Evolutionary conservation across 2,797 vertebrate genomes (phyloP).

Genomic region (Acipenser oxyrinchus): DNA sequence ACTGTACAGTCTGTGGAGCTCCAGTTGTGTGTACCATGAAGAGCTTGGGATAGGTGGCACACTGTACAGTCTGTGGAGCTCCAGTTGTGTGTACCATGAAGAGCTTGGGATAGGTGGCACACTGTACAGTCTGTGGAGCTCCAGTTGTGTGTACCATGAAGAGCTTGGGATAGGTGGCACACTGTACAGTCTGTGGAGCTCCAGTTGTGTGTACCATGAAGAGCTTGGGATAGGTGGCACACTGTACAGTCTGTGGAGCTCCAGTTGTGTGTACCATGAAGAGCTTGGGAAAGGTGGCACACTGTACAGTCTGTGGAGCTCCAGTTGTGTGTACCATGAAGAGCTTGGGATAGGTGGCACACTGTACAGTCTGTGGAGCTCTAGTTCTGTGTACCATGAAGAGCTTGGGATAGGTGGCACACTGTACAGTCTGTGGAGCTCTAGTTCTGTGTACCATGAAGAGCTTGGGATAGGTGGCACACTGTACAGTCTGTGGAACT

Average conservation of each 20-base stretch:
- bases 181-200: not conserved
- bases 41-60: not conserved
- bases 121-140: not conserved
- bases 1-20: not conserved
- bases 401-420: conserved; percentile 6
- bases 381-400: not conserved
- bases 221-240: conserved; percentile 6
- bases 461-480: conserved; percentile 7
- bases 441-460: not conserved
- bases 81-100: not conserved
- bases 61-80: not conserved
- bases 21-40: not conserved
- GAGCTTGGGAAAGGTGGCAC: conserved; percentile 6
- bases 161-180: not conserved
- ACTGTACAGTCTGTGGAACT: conserved; percentile 34
- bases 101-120: not conserved
- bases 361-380: conserved; percentile 34
- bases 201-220: not conserved
- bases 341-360: conserved; percentile 6
- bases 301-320: conserved; percentile 34
- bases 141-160: not conserved
- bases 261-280: not conserved
- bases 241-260: conserved; percentile 34
- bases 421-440: conserved; percentile 34
- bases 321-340: not conserved